Percentiles rank a stretch among this genome's conserved stretches.
phyloP scores from a whole-genome alignment of 2,888 invertebrate species.

The Oscheius sp. region DNA sequence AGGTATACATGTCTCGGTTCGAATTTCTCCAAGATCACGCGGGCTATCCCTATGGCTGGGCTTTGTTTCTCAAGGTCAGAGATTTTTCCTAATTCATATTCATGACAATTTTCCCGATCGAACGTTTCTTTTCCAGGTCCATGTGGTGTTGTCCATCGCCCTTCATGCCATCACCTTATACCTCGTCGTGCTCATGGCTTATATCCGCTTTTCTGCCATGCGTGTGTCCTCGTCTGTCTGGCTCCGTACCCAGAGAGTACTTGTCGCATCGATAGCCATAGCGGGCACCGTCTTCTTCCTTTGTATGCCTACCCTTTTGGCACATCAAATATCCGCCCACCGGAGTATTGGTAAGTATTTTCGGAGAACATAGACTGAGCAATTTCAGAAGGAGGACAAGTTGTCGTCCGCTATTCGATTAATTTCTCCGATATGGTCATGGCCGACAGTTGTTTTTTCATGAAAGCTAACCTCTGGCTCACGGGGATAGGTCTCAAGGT shows the following conservation, averaged over 20 bases:
- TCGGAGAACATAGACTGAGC: not conserved
- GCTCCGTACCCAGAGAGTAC: constrained; percentile 52
- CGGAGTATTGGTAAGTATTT: constrained; percentile 13
- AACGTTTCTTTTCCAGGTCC: constrained; percentile 40
- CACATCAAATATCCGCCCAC: constrained; percentile 53
- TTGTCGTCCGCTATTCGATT: constrained; percentile 41
- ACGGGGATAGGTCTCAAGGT: constrained; percentile 62
- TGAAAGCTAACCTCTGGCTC: constrained; percentile 64
- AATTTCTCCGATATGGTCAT: constrained; percentile 58
- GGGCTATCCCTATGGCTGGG: constrained; percentile 63
- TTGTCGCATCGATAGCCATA: constrained; percentile 48
- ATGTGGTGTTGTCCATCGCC: constrained; percentile 61
- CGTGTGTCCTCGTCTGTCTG: constrained; percentile 46
- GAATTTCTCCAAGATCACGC: constrained; percentile 53
- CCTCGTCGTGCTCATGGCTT: constrained; percentile 68
- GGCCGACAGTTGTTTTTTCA: constrained; percentile 53
- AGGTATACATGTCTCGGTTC: constrained; percentile 65
- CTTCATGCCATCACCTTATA: constrained; percentile 67
- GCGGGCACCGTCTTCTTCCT: constrained; percentile 52
- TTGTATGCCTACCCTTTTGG: constrained; percentile 61
- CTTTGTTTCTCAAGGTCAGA: constrained; percentile 54
- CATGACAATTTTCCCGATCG: constrained; percentile 44
- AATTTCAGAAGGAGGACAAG: constrained; percentile 12
- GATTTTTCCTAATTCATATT: too few species aligned
- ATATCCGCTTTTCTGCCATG: constrained; percentile 62